phyloP scores from a whole-genome alignment of 1,140 invertebrate species.

The Mycetomoellerius zeteki region DNA sequence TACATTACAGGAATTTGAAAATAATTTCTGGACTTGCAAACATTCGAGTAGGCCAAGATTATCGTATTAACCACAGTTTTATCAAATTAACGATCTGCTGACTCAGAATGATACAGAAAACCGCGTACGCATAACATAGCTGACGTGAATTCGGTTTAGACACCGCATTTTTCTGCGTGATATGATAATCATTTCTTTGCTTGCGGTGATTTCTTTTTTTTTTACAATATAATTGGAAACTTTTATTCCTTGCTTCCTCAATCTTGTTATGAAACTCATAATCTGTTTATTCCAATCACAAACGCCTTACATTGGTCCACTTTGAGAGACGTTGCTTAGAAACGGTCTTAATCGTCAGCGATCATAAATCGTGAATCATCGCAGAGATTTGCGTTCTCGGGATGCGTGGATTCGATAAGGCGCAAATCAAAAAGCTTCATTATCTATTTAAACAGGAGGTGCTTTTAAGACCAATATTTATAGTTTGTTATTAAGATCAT shows the following conservation, averaged over 20 bases:
- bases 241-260: not conserved
- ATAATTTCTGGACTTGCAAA: not conserved
- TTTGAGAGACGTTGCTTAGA: not conserved
- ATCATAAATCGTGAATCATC: constrained; percentile 23
- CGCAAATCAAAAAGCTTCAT: not conserved
- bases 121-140: constrained; percentile 53
- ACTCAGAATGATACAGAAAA: constrained; percentile 68
- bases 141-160: constrained; percentile 42
- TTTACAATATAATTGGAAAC: not conserved
- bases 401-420: not conserved
- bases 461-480: not conserved
- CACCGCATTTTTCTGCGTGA: constrained; percentile 27
- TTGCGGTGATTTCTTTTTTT: not conserved
- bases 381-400: not conserved
- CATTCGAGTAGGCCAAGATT: constrained; percentile 15
- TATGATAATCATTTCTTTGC: constrained; percentile 6
- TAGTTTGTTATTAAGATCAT: no score
- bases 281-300: not conserved
- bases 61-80: not conserved
- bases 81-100: constrained; percentile 47
- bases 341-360: not conserved
- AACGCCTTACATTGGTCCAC: no score
- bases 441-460: not conserved
- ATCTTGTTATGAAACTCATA: not conserved
- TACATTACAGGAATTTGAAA: not conserved